phyloP scores from a whole-genome alignment of 2,113 vertebrate species.

The Rallus limicola region DNA sequence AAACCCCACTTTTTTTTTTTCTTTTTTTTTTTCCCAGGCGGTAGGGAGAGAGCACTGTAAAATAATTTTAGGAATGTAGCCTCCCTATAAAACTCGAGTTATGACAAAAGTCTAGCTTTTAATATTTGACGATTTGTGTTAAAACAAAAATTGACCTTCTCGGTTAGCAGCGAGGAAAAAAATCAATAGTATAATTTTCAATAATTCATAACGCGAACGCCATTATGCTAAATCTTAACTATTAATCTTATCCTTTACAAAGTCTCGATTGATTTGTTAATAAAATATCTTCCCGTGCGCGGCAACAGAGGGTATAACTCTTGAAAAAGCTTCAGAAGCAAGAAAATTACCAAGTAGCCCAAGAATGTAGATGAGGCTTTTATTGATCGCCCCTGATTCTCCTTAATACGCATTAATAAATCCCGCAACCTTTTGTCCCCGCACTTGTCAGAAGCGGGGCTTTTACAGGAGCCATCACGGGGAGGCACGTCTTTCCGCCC shows the following conservation, averaged over 20 bases:
- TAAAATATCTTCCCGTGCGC: slow-evolving; percentile 83
- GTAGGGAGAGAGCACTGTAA: slow-evolving; percentile 32
- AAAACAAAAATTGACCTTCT: slow-evolving; percentile 85
- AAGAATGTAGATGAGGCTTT: slow-evolving; percentile 86
- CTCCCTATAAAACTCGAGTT: slow-evolving; percentile 73
- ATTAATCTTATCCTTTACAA: slow-evolving; percentile 87
- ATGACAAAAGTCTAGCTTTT: slow-evolving; percentile 76
- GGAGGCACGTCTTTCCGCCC: slow-evolving; percentile 56
- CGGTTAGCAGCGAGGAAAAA: slow-evolving; percentile 70
- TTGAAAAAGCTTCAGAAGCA: slow-evolving; percentile 84
- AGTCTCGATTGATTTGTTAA: slow-evolving; percentile 88
- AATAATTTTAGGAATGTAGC: slow-evolving; percentile 70
- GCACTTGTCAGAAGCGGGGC: slow-evolving; percentile 78
- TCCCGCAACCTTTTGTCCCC: slow-evolving; percentile 85
- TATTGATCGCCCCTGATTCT: slow-evolving; percentile 87
- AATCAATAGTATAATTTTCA: slow-evolving; percentile 85
- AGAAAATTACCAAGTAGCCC: slow-evolving; percentile 84
- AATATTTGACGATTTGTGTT: slow-evolving; percentile 81
- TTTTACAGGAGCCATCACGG: slow-evolving; percentile 74
- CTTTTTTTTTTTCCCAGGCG: neutral
- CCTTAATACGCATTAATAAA: slow-evolving; percentile 87
- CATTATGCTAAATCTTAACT: slow-evolving; percentile 85
- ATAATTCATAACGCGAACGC: slow-evolving; percentile 83
- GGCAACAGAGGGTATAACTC: slow-evolving; percentile 85
- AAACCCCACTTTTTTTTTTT: neutral